Conservation (phyloP, 92 coral and sea anemone species). For the Epizoanthus fatuus region DNA sequence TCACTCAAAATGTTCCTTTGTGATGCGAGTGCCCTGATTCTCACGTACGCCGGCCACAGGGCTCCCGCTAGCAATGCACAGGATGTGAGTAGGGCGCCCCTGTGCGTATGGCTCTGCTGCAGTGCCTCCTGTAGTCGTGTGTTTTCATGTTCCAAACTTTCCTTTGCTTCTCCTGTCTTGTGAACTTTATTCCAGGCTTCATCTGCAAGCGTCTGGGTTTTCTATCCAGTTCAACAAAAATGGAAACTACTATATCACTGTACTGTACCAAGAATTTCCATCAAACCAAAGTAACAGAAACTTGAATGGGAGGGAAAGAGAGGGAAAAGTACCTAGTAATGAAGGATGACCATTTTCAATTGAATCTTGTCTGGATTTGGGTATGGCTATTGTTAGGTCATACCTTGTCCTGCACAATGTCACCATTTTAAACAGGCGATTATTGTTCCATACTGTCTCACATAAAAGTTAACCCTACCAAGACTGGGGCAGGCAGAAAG, state of each 20-base stretch:
- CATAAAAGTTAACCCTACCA: too few relatives aligned
- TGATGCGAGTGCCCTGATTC: conserved; percentile 86
- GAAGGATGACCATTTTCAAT: too few relatives aligned
- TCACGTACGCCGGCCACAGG: conserved; percentile 93
- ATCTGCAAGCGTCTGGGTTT: conserved; percentile 95
- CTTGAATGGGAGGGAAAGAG: background rate
- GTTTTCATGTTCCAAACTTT: conserved; percentile 91
- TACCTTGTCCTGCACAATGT: too few relatives aligned
- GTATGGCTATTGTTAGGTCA: too few relatives aligned
- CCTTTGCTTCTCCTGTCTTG: conserved; percentile 89
- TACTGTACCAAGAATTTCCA: background rate
- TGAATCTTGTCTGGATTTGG: too few relatives aligned
- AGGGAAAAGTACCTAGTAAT: background rate
- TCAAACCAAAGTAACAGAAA: background rate
- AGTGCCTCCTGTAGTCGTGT: conserved; percentile 78
- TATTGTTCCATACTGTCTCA: too few relatives aligned
- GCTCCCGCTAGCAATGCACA: conserved; percentile 95
- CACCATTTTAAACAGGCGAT: too few relatives aligned
- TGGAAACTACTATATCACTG: background rate
- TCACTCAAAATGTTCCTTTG: conserved; percentile 88
- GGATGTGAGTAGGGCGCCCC: conserved; percentile 77
- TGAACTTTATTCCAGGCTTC: conserved; percentile 96
- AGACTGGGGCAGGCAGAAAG: too few relatives aligned
- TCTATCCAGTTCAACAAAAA: conserved; percentile 51
- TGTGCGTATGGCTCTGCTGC: conserved; percentile 83